phyloP scores from a whole-genome alignment of 2,888 invertebrate genomes.

The Tachina fera region DNA sequence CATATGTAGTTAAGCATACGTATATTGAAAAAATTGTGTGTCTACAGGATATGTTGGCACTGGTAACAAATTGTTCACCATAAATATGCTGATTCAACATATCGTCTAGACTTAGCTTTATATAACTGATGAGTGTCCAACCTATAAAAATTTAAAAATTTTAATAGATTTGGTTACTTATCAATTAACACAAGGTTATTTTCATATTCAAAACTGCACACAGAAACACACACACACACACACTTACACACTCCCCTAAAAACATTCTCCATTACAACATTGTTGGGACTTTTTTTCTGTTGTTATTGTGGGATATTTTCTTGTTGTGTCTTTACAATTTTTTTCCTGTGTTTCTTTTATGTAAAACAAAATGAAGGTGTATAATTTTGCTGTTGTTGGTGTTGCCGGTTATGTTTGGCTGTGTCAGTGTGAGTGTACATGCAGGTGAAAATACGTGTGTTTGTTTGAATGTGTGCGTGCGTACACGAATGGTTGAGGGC shows the following conservation, averaged over 20 bases:
- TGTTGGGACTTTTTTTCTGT: slow-evolving; percentile 46
- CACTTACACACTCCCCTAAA: background rate
- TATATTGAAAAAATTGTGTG: too few species aligned
- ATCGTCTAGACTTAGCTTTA: too few species aligned
- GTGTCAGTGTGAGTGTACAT: background rate
- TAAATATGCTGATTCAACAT: too few species aligned
- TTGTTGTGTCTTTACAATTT: slow-evolving; percentile 18
- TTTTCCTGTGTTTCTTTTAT: background rate
- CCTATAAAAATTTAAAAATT: background rate
- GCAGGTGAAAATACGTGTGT: background rate
- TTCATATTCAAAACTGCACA: background rate
- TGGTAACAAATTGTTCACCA: too few species aligned
- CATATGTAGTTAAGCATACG: too few species aligned
- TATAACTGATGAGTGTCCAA: too few species aligned
- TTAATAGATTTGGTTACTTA: slow-evolving; percentile 5
- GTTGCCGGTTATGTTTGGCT: background rate
- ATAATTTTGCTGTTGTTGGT: slow-evolving; percentile 20
- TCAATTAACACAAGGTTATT: slow-evolving; percentile 5
- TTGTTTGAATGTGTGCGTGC: background rate
- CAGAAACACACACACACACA: background rate
- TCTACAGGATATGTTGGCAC: too few species aligned
- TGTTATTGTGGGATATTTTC: slow-evolving; percentile 23
- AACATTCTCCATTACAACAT: slow-evolving; percentile 33
- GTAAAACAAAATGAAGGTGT: slow-evolving; percentile 17
- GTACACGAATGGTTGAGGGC: slow-evolving; percentile 27